Conservation (phyloP, 2,113 vertebrate species). For the Herpetotheres cachinnans region DNA sequence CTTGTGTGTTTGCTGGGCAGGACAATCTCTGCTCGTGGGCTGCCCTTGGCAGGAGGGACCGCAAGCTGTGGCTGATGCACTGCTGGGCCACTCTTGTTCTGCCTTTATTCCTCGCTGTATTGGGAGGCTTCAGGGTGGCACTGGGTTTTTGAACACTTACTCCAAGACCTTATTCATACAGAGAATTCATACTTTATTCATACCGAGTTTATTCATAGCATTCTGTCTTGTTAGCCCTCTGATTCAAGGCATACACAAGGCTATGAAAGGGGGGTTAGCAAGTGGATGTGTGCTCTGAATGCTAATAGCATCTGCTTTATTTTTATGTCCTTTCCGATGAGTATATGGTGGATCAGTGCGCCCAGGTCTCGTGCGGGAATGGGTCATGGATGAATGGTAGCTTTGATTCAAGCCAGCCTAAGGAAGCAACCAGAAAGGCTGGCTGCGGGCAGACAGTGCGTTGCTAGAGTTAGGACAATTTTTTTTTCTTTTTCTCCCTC, state of each 20-base stretch:
- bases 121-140: constrained; percentile 11
- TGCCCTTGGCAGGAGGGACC: neutral
- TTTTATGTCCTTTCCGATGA: constrained; percentile 2
- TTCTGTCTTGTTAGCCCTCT: constrained; percentile 58
- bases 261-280: constrained; percentile 63
- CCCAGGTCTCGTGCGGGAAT: constrained; percentile 42
- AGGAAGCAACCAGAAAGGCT: constrained; percentile 4
- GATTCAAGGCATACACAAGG: constrained; percentile 54
- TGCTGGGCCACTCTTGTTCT: neutral
- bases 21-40: neutral
- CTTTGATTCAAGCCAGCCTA: constrained; percentile 17
- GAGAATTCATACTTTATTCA: constrained; percentile 66
- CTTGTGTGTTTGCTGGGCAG: neutral
- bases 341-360: constrained; percentile 37
- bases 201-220: constrained; percentile 55
- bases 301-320: constrained; percentile 62
- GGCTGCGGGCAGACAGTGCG: neutral
- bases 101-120: neutral
- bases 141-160: constrained; percentile 13
- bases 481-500: neutral
- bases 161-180: constrained; percentile 42
- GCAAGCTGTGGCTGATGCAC: neutral
- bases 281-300: constrained; percentile 52
- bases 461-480: neutral
- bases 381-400: constrained; percentile 16